Conservation (phyloP, 2,113 vertebrate species). For the Pogona vitticeps region DNA sequence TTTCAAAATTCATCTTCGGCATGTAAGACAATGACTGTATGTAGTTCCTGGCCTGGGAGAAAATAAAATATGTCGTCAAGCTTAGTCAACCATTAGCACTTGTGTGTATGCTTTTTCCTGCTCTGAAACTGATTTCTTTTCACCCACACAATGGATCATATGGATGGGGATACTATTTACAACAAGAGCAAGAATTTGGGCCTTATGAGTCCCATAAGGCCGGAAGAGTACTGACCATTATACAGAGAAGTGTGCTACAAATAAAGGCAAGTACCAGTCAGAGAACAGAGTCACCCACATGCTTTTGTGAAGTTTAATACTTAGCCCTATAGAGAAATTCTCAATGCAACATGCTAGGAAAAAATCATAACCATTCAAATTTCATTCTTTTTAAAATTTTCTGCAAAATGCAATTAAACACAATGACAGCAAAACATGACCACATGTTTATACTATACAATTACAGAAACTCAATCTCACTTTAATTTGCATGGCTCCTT, state of each 20-base stretch:
- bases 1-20: slow-evolving; percentile 97
- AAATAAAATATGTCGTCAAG: slow-evolving; percentile 57
- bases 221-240: neutral
- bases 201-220: slow-evolving; percentile 22
- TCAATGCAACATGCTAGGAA: neutral
- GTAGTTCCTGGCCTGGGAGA: slow-evolving; percentile 93
- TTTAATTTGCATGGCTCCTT: too few relatives aligned
- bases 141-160: slow-evolving; percentile 21
- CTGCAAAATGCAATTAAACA: neutral
- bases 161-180: slow-evolving; percentile 16
- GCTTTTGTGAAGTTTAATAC: neutral
- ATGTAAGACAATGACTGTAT: slow-evolving; percentile 94
- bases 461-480: neutral
- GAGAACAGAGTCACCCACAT: neutral
- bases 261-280: neutral
- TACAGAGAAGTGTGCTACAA: neutral
- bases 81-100: neutral
- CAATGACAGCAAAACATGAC: neutral
- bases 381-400: neutral
- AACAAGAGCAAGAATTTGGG: neutral
- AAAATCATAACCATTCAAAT: neutral
- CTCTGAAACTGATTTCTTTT: slow-evolving; percentile 6
- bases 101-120: neutral
- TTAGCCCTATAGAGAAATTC: neutral
- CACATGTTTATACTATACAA: neutral